Base-by-base conservation (phyloP, 2,888 invertebrate species). In the Polyommatus iphigenia region DNA sequence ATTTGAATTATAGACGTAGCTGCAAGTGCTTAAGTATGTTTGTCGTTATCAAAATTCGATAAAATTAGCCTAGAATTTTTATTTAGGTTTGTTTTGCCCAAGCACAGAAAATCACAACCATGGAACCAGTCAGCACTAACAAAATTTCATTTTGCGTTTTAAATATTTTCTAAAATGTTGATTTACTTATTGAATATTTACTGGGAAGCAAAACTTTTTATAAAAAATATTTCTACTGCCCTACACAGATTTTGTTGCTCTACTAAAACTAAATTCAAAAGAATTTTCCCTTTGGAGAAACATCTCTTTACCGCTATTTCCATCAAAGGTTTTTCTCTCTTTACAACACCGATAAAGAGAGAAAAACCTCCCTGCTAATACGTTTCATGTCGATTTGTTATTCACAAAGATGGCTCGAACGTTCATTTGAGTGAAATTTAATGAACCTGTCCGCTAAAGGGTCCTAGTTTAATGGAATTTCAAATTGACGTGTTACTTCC, bases 391-490 rank as follows among this genome's bases (percentile, higher is more conserved):
- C 41, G 36, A 73, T 73, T 72, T 32, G 62, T n/a, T 72, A 72
- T 72, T 46, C 73, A 73, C 46, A 73, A 15, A 73, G 73, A 41
- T 46, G 36, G 36, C n/a, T 50, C 46, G 72, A 73, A 50, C 73
- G 73, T 73, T 73, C 73, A 73, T 73, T 73, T 73, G 73, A 46
- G 73, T 20, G 73, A 41, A 73, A 73, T 46, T 46, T 73, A 73
- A 73, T 73, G 73, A 73, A 73, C 5, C 41, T 73, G 73, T 73
- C 46, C 36, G 73, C 41, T n/a, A 20, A 20, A 20, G 46, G 46
- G 46, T 8, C n/a, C 73, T 24, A 73, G 41, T 73, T 50, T 73
- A 73, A 73, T 73, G 20, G 72, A 73, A 73, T 73, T 73, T 46
- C 46, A 73, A 41, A 73, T 67, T 67, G 67, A 67, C 67, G 29